phyloP scores from a whole-genome alignment of 2,797 vertebrate species.

The Carcharodon carcharias region DNA sequence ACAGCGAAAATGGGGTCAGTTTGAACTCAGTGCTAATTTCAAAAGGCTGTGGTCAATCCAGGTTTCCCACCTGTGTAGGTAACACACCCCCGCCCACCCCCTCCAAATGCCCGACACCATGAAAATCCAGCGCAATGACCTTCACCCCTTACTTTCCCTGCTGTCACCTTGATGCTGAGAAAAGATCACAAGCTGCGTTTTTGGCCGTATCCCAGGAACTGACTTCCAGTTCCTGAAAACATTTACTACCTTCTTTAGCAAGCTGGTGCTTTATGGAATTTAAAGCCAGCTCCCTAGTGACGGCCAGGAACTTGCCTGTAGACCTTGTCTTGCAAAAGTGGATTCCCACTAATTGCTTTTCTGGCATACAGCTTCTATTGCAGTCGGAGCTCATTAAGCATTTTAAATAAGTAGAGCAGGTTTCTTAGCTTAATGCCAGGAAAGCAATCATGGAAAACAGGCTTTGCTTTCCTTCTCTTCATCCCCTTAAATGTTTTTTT shows the following conservation, averaged over 20 bases:
- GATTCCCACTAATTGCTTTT: conserved; percentile 3
- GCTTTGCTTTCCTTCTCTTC: neutral
- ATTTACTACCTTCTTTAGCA: neutral
- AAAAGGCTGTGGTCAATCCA: too few relatives aligned
- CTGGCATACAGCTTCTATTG: neutral
- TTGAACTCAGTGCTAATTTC: too few relatives aligned
- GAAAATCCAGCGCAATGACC: neutral
- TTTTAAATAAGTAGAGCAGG: neutral
- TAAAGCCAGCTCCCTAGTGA: neutral
- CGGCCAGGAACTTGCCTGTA: neutral
- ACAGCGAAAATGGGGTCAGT: too few relatives aligned
- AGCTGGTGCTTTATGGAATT: neutral
- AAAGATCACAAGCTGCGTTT: neutral
- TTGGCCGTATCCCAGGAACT: neutral
- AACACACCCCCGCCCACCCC: too few relatives aligned
- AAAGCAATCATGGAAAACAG: neutral
- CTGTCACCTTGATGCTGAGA: neutral
- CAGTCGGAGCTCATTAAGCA: neutral
- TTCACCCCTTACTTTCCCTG: neutral
- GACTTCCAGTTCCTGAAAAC: neutral
- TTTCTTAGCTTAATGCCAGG: neutral
- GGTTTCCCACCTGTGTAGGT: too few relatives aligned
- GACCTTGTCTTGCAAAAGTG: neutral
- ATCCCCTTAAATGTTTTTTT: neutral
- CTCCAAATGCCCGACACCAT: too few relatives aligned